These are phyloP conservation scores for Endotricha flammealis DNA, from an alignment of 2,888 invertebrate species.

Conservation along the genomic window DNA sequence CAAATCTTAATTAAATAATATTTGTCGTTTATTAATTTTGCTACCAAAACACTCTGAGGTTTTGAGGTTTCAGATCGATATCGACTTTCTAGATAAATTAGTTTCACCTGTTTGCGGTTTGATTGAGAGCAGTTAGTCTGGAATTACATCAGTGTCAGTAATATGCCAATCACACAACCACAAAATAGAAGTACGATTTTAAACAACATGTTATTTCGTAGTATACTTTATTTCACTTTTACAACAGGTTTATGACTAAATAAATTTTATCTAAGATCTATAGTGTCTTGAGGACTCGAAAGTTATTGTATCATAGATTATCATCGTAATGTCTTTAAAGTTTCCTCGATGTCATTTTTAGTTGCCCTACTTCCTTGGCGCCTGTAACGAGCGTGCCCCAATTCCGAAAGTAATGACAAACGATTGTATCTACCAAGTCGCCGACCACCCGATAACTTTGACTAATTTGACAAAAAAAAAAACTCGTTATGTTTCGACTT, in stretches of 20 bases:
- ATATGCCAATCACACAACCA: background rate
- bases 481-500: constrained; percentile 28
- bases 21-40: constrained; percentile 4
- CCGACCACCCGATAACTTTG: constrained; percentile 34
- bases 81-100: background rate
- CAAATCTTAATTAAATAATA: constrained; percentile 9
- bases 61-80: background rate
- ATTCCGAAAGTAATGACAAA: constrained; percentile 44
- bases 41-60: constrained; percentile 1
- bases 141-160: background rate
- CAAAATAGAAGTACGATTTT: too few relatives aligned
- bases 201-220: too few relatives aligned
- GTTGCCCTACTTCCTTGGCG: constrained; percentile 18
- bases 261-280: too few relatives aligned
- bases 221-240: too few relatives aligned
- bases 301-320: too few relatives aligned
- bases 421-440: constrained; percentile 38
- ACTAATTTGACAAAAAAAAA: constrained; percentile 48
- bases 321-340: too few relatives aligned
- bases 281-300: too few relatives aligned
- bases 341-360: constrained; percentile 16
- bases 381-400: constrained; percentile 32
- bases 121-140: background rate
- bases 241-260: too few relatives aligned
- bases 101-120: background rate